Base-by-base conservation (phyloP, 1,140 invertebrate genomes). In the Lepidostoma basale region DNA sequence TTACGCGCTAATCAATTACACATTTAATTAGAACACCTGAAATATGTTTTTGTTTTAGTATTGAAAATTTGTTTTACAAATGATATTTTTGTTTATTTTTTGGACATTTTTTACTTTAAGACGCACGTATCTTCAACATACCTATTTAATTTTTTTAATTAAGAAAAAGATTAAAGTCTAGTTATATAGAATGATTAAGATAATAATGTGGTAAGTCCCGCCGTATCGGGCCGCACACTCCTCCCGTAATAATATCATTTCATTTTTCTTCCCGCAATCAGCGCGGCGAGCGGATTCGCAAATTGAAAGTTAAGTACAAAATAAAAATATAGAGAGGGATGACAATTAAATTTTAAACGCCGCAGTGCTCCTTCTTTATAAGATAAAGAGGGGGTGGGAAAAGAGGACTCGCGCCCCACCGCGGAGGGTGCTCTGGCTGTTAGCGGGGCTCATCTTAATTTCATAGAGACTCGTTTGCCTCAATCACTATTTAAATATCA, bases 311-410 rank as follows among this genome's bases (percentile, higher is more conserved):
- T 60, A 70, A 70, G 63, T 59, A 63, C 68, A 70, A 70, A 73
- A 73, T 73, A 70, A 73, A 70, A 73, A 73, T 70, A 73, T 73
- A 73, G 65, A 73, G 65, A 65, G 72, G 68, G 72, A 73, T 73
- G 70, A 73, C 72, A 73, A 73, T 73, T 73, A 73, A 73, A 73
- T 69, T 73, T 70, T 67, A 70, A 70, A 67, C 62, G 67, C 63
- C 45, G 59, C 62, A 54, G 62, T 60, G 67, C 67, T 68, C 62
- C 66, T 54, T 65, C 44, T 64, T 54, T 45, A 42, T 54, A 62
- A 69, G 63, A 69, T 69, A 69, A 73, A 73, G 52, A 36, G 26
- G 59, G 36, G 58, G 49, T 22, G 69, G 28, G 16, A 18, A 47
- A 28, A 30, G 16, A 25, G 1, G 16, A 65, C 47, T 44, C 52